Base-by-base conservation (phyloP, 35 echinoderm and acorn worm genomes). In the Patiria miniata region DNA sequence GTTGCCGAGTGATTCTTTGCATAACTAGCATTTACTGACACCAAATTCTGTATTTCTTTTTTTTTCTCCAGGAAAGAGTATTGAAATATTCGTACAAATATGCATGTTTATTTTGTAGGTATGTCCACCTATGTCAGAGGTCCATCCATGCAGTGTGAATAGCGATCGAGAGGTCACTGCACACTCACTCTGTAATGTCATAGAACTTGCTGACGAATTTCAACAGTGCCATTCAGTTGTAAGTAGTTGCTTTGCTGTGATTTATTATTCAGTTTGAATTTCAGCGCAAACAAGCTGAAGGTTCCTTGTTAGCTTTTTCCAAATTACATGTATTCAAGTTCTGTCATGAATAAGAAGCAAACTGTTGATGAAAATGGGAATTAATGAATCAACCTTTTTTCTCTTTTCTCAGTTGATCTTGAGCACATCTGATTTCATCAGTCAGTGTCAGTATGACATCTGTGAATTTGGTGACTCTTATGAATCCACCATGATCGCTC, bases 381-480 rank as follows among this genome's bases (percentile, higher is more conserved):
- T 12, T 47, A 12, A 12, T 47, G 42, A 47, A 47, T 47, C 42
- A 47, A 6, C 12, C 18, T 39, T 39, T 40, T 86, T 1, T 39
- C 39, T 19, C 16, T 82, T 34, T 37, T 52, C 18, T 40, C 79
- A 97, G 90, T 80, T 97, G 47, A 79, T 93, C 90, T 77, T 97
- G 47, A 84, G 83, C 23, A 83, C 91, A 14, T 40, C 10, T 0
- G 33, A 80, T 37, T 97, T 77, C 53, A 79, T 89, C 17, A 78
- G 89, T 9, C 40, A 84, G 36, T 97, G 94, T 21, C 59, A 85
- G 3, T 86, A 97, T 90, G 94, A 97, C 28, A 28, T 97, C 51
- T 97, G 94, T 87, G 37, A 86, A 23, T 97, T 90, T 61, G 87
- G 90, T 26, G 59, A 86, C 12, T 77, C 81, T 0, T 52, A 86